phyloP scores from a whole-genome alignment of 1,140 invertebrate genomes.

The Bombus sylvicola region DNA sequence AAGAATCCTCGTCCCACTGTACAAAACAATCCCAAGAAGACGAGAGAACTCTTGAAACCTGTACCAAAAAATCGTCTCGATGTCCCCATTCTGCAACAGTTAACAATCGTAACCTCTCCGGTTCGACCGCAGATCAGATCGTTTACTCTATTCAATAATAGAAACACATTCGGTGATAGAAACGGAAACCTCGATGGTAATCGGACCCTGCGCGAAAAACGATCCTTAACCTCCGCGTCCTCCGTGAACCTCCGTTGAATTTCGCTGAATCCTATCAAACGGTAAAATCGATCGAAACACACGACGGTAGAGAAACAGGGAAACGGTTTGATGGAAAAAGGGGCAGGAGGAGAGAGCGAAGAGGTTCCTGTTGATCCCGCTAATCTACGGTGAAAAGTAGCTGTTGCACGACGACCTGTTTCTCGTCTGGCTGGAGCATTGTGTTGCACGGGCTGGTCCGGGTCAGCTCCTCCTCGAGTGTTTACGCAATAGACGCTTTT shows the following conservation, averaged over 20 bases:
- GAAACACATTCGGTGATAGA: not conserved
- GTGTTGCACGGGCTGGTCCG: constrained; percentile 26
- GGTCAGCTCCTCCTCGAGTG: constrained; percentile 75
- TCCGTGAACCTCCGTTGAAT: not conserved
- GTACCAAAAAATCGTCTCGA: not conserved
- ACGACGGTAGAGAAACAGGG: too few relatives aligned
- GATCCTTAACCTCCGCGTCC: constrained; percentile 1
- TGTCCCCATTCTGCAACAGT: too few relatives aligned
- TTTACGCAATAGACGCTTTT: constrained; percentile 83
- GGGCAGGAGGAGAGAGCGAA: too few relatives aligned
- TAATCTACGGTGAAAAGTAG: constrained; percentile 52
- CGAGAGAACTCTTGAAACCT: not conserved
- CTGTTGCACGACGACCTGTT: constrained; percentile 18
- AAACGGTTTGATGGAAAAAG: not conserved
- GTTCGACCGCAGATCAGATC: not conserved
- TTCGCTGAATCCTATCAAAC: constrained; percentile 21
- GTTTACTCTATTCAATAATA: not conserved
- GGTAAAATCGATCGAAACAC: not conserved
- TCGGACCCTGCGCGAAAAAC: constrained; percentile 19
- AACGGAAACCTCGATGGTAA: constrained; percentile 26
- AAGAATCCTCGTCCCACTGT: not conserved
- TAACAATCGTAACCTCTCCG: not conserved
- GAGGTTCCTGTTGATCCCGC: constrained; percentile 15
- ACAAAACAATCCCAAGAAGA: constrained; percentile 1
- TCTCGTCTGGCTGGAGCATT: constrained; percentile 48